Evolutionary conservation across 2,888 invertebrate species (phyloP).

Genomic region (Hyalella azteca): DNA sequence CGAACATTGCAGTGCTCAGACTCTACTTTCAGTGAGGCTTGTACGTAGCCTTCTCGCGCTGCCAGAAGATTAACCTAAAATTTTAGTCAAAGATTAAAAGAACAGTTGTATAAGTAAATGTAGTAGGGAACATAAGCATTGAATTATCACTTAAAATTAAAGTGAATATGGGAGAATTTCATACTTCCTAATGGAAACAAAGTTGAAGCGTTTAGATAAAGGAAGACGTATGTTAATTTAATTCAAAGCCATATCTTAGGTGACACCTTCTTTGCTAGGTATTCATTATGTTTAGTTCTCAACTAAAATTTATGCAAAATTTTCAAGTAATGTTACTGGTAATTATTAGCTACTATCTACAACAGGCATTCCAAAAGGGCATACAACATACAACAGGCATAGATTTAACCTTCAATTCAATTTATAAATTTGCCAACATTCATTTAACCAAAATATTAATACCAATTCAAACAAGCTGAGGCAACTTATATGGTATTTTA

Average conservation of each 20-base stretch:
- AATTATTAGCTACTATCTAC: too few species aligned
- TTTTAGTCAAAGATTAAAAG: background rate
- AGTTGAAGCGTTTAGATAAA: background rate
- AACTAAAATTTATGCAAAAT: too few species aligned
- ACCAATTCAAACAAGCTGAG: too few species aligned
- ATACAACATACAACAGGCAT: too few species aligned
- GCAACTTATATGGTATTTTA: too few species aligned
- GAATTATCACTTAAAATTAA: background rate
- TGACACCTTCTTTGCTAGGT: too few species aligned
- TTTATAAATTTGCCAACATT: too few species aligned
- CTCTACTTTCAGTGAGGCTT: constrained; percentile 76
- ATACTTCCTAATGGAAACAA: background rate
- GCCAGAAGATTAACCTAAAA: constrained; percentile 65
- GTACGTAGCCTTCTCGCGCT: constrained; percentile 75
- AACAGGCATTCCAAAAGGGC: too few species aligned
- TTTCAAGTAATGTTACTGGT: too few species aligned
- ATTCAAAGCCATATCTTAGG: background rate
- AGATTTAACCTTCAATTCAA: too few species aligned
- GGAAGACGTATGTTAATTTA: background rate
- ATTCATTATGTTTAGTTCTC: too few species aligned
- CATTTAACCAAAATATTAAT: too few species aligned
- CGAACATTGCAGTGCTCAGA: constrained; percentile 76
- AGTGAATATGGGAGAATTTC: background rate
- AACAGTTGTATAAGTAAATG: background rate
- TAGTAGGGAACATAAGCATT: background rate